A percentile compares a stretch with the other conserved stretches of the same genome.
These are phyloP conservation scores for Lagocephalus sceleratus DNA, from an alignment of 2,797 vertebrate species.

Conservation along the genomic window DNA sequence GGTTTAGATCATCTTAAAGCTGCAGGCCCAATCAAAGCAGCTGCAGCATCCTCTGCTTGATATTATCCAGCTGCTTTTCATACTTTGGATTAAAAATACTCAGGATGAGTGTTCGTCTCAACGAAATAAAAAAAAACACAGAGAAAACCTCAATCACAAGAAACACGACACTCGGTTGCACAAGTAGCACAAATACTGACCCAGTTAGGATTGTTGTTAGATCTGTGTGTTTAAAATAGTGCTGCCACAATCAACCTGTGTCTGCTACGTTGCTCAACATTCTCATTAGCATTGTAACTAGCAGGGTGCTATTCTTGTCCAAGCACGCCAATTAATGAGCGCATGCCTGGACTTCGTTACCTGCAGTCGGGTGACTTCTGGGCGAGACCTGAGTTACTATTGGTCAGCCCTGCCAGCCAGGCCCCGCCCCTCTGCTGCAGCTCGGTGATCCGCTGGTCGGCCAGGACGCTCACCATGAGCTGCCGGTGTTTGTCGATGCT, in stretches of 20 bases:
- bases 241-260: constrained; percentile 1
- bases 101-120: constrained; percentile 21
- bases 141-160: constrained; percentile 13
- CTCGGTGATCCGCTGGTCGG: constrained; percentile 81
- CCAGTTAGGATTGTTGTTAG: constrained; percentile 11
- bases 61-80: constrained; percentile 19
- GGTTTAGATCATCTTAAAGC: constrained; percentile 35
- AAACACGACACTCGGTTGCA: too few relatives aligned
- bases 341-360: constrained; percentile 57
- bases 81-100: constrained; percentile 32
- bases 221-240: constrained; percentile 22
- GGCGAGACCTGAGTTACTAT: constrained; percentile 66
- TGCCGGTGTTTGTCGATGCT: constrained; percentile 78
- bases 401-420: constrained; percentile 82
- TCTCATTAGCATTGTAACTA: constrained; percentile 13
- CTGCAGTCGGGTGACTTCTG: constrained; percentile 83
- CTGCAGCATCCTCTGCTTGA: constrained; percentile 17
- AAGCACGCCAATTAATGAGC: too few relatives aligned
- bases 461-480: constrained; percentile 83
- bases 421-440: constrained; percentile 85
- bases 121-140: constrained; percentile 11
- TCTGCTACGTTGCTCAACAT: not conserved
- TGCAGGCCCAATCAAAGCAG: constrained; percentile 29
- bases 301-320: not conserved
- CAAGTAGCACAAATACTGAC: not conserved